Base-by-base conservation (phyloP, 2,797 vertebrate genomes). In the Microctenopoma stevenorrisi region DNA sequence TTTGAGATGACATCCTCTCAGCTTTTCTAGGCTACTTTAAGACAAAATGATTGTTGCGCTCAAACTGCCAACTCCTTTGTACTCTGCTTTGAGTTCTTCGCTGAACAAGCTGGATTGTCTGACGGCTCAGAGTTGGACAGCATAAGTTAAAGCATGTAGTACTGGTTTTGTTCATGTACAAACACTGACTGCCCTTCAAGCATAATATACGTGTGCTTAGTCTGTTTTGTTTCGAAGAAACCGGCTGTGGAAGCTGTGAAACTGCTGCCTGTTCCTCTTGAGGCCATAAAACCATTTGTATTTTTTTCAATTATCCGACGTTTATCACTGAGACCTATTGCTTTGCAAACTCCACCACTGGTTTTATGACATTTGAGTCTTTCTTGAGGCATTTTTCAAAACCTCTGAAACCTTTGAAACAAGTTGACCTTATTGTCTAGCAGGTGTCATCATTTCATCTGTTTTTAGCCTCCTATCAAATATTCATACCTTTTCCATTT, bases 381-480 rank as follows among this genome's bases (percentile, higher is more conserved):
- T 12, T 11, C 16, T 50, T 35, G 2, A 22, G 26, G 10, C 25
- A 10, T 4, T 8, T n/a, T 11, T 5, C 22, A 11, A 0, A 25
- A 22, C 22, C 22, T 22, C 22, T 22, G 22, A 22, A 22, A 22
- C 22, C 22, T 22, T 22, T 22, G 22, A 22, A 22, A 22, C 2
- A 22, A 22, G 22, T 6, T 15, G 49, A 51, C 38, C 44, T 18
- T 33, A n/a, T 48, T 54, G 44, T 63, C 9, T 13, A 8, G 22
- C 57, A 62, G 60, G 68, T 77, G 43, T 76, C 47, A 15, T 33
- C 1, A 1, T 30, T 57, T 53, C 44, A 7, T 66, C 70, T 72
- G 61, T 81, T 86, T 74, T 79, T 55, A 84, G 57, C 28, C 59
- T 43, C 28, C 26, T 4, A 84, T 87, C 68, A 87, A 92, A 85